Base-by-base conservation (phyloP, 2,113 vertebrate genomes). In the Rallus limicola region DNA sequence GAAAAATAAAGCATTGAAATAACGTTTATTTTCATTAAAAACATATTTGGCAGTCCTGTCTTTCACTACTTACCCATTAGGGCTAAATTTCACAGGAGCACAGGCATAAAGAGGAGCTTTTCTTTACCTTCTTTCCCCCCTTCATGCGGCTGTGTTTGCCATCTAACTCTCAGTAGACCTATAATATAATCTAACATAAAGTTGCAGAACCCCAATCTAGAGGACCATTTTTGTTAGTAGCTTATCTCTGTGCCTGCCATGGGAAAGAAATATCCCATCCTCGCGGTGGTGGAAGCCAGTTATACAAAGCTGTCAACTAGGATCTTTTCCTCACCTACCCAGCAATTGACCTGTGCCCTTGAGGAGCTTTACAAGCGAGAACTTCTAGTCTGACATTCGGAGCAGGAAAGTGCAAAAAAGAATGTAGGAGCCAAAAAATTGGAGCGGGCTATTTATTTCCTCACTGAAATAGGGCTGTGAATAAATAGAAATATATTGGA, bases 311-410 rank as follows among this genome's bases (percentile, higher is more conserved):
- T 90, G 82, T 53, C 6, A 7, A 3, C 60, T 40, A 2, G 20
- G 60, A 52, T 94, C 36, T 78, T 72, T 79, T 40, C 53, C 79
- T 96, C 82, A 89, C 65, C 69, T 29, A 24, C 46, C 11, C 79
- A 94, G 80, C 48, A 58, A 52, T 1, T 89, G 67, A 68, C 50
- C 58, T 88, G 65, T 67, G 52, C 89, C 69, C 86, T 84, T 38
- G 58, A 93, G 76, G 72, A 93, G 44, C 76, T 92, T 92, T 81
- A 52, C 72, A 79, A 96, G 44, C 62, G 69, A 85, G 76, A 82
- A 50, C 83, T 95, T 88, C 16, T 58, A 76, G 75, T 81, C 69
- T 48, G 81, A 20, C 69, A 64, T 46, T 89, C 17, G 2, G 58
- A 78, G 60, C 52, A 70, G 34, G 15, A 50, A 88, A 88, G 69